Evolutionary conservation across 2,888 invertebrate genomes (phyloP).

Genomic region (Lepas anatifera): DNA sequence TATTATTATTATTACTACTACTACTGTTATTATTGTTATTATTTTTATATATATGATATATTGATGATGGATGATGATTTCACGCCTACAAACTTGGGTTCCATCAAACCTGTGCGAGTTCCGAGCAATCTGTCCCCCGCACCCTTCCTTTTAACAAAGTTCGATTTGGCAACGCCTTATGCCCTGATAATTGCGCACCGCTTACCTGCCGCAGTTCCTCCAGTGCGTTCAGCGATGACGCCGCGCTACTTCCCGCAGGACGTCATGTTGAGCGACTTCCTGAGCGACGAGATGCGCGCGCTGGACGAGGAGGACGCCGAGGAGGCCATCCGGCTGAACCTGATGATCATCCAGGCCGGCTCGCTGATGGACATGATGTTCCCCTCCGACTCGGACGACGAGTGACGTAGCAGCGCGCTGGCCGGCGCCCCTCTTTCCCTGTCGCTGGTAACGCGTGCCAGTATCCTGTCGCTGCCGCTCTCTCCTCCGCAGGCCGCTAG

Average conservation of each 20-base stretch:
- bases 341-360: neutral
- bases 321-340: neutral
- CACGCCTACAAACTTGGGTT: no score
- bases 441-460: neutral
- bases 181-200: no score
- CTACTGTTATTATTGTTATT: no score
- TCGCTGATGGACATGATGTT: constrained; percentile 4
- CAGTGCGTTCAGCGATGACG: no score
- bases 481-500: neutral
- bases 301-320: neutral
- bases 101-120: no score
- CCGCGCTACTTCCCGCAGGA: neutral
- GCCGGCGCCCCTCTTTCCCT: neutral
- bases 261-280: constrained; percentile 6
- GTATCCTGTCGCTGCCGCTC: neutral
- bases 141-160: no score
- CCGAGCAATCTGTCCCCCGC: no score
- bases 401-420: neutral
- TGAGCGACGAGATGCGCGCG: constrained; percentile 3
- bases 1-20: no score
- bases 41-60: no score
- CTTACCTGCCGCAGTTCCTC: no score
- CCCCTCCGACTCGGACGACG: constrained; percentile 2
- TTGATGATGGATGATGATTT: no score
- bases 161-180: no score